A percentile compares a stretch with the other conserved stretches of the same genome.
Evolutionary conservation across 2,797 vertebrate genomes (phyloP).

Genomic region (Picus viridis): DNA sequence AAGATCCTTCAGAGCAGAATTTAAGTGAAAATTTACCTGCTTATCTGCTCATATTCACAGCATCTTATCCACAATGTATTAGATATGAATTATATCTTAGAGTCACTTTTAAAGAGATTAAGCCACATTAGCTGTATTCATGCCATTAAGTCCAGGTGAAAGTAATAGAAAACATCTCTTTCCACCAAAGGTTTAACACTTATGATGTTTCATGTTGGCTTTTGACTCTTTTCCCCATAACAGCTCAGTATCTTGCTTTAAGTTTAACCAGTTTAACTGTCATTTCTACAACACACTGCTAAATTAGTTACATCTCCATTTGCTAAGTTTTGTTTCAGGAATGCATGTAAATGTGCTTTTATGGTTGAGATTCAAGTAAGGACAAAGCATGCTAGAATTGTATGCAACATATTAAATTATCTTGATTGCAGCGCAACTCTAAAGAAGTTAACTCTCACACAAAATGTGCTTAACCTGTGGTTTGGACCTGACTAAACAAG

Average conservation of each 20-base stretch:
- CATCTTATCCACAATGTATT: slow-evolving; percentile 22
- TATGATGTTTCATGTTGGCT: neutral
- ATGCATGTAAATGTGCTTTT: neutral
- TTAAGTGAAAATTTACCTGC: slow-evolving; percentile 40
- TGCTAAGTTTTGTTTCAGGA: neutral
- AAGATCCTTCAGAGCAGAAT: slow-evolving; percentile 59
- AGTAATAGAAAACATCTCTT: neutral
- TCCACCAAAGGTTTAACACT: neutral
- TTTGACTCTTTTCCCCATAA: neutral
- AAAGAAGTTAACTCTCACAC: neutral
- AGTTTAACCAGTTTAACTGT: neutral
- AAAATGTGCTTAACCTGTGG: neutral
- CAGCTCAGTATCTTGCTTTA: neutral
- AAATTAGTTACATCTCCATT: neutral
- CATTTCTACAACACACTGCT: neutral
- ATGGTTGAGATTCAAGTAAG: neutral
- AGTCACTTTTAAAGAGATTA: slow-evolving; percentile 24
- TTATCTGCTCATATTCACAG: slow-evolving; percentile 41
- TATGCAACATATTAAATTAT: neutral
- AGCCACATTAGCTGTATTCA: neutral
- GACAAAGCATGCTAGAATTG: neutral
- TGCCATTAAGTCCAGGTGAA: neutral
- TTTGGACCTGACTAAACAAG: neutral
- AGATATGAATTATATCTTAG: neutral
- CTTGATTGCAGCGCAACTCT: neutral